Evolutionary conservation across 1,140 invertebrate genomes (phyloP).

Genomic region (Periplaneta americana): DNA sequence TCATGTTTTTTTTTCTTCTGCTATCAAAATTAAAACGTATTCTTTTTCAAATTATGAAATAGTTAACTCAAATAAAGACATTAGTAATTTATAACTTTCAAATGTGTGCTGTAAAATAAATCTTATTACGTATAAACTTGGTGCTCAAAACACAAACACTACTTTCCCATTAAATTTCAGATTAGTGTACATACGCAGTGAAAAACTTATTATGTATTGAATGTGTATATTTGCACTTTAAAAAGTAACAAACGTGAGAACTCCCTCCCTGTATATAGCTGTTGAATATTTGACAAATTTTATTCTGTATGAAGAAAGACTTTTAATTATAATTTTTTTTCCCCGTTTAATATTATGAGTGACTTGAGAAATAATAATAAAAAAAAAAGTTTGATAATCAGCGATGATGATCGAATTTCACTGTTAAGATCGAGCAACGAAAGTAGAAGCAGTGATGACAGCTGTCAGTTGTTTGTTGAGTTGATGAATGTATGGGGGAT

Average conservation of each 20-base stretch:
- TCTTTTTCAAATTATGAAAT: not conserved
- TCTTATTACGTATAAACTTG: not conserved
- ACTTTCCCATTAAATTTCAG: not conserved
- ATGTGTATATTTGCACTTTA: constrained; percentile 3
- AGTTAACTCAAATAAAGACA: not conserved
- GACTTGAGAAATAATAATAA: not conserved
- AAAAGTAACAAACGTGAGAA: not conserved
- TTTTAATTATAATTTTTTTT: not conserved
- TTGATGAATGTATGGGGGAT: no score
- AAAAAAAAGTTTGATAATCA: constrained; percentile 4
- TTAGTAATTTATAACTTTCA: not conserved
- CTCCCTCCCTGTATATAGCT: constrained; percentile 21
- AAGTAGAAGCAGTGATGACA: not conserved
- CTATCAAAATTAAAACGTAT: not conserved
- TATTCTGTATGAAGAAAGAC: constrained; percentile 20
- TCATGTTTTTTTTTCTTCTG: not conserved
- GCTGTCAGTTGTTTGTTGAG: no score
- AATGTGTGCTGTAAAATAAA: not conserved
- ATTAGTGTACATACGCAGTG: not conserved
- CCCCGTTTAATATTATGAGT: not conserved
- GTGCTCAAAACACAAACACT: not conserved
- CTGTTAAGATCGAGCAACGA: not conserved
- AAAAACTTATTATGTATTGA: not conserved
- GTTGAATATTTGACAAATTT: constrained; percentile 23
- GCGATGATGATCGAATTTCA: not conserved